phyloP scores from a whole-genome alignment of 2,888 invertebrate species.

The Ectobius pallidus region DNA sequence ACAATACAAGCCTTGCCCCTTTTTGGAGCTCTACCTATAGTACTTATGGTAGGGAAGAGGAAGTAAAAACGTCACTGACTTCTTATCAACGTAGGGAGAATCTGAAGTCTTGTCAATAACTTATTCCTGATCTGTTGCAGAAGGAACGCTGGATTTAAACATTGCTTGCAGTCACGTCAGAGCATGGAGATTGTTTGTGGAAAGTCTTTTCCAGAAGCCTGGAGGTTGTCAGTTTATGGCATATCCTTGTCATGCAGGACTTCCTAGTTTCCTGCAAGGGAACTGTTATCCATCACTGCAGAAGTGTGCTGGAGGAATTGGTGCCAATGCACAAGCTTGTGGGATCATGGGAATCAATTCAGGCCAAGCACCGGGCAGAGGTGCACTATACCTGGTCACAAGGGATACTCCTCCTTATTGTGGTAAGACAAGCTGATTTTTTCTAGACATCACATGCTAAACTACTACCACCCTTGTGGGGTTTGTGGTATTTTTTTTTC shows the following conservation, averaged over 20 bases:
- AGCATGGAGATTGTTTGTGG: slow-evolving; percentile 61
- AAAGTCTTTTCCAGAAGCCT: slow-evolving; percentile 54
- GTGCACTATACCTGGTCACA: slow-evolving; percentile 63
- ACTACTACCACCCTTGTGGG: no score
- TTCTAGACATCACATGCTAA: no score
- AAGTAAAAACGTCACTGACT: no score
- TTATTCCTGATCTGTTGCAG: no score
- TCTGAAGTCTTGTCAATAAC: no score
- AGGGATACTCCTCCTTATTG: slow-evolving; percentile 59
- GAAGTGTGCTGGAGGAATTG: slow-evolving; percentile 39
- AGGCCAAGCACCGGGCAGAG: slow-evolving; percentile 55
- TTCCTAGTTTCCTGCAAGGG: slow-evolving; percentile 58
- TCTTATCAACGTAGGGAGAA: no score
- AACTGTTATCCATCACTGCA: slow-evolving; percentile 59
- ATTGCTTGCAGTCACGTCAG: slow-evolving; percentile 65
- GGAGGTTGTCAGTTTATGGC: slow-evolving; percentile 59
- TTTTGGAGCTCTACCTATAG: no score
- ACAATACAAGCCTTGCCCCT: no score
- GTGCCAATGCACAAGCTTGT: slow-evolving; percentile 42
- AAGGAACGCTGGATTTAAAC: slow-evolving; percentile 56
- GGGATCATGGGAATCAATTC: slow-evolving; percentile 51
- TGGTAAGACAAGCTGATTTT: slow-evolving; percentile 55
- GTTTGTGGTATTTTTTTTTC: no score
- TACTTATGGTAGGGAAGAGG: no score
- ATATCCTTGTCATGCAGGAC: slow-evolving; percentile 61